Evolutionary conservation across 2,113 vertebrate species (phyloP).

Genomic region (Pseudolaguvia tuberculata): DNA sequence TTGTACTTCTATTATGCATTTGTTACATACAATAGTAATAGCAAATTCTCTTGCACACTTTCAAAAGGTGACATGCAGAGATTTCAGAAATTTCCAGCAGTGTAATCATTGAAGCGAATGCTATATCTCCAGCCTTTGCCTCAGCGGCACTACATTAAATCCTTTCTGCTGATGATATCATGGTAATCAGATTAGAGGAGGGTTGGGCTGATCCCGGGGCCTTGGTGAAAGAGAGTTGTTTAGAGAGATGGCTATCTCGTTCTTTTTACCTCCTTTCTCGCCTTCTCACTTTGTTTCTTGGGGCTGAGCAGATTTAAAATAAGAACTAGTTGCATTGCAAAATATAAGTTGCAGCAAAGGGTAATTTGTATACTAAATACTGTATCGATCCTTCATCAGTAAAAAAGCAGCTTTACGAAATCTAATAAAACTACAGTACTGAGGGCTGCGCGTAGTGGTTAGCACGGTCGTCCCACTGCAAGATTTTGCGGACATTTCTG

Average conservation of each 20-base stretch:
- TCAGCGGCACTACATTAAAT: slow-evolving; percentile 55
- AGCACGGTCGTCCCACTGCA: no score
- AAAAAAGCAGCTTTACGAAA: no score
- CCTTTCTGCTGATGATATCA: slow-evolving; percentile 66
- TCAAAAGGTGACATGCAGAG: slow-evolving; percentile 48
- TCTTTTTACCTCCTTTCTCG: neutral
- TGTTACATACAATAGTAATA: neutral
- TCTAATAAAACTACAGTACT: no score
- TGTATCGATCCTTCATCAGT: no score
- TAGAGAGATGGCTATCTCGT: slow-evolving; percentile 20
- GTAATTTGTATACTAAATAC: neutral
- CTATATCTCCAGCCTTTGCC: slow-evolving; percentile 44
- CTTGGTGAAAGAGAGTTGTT: slow-evolving; percentile 49
- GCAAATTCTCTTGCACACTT: slow-evolving; percentile 1
- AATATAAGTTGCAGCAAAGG: neutral
- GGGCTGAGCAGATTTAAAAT: neutral
- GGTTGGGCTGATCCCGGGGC: slow-evolving; percentile 50
- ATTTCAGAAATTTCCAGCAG: slow-evolving; percentile 31
- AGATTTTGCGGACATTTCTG: no score
- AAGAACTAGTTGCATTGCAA: neutral
- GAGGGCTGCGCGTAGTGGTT: no score
- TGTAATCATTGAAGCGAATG: slow-evolving; percentile 39
- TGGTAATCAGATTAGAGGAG: slow-evolving; percentile 65
- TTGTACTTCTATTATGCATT: neutral
- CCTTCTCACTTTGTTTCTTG: neutral